phyloP scores from a whole-genome alignment of 1,140 invertebrate species.

The Drosophila bipectinata region DNA sequence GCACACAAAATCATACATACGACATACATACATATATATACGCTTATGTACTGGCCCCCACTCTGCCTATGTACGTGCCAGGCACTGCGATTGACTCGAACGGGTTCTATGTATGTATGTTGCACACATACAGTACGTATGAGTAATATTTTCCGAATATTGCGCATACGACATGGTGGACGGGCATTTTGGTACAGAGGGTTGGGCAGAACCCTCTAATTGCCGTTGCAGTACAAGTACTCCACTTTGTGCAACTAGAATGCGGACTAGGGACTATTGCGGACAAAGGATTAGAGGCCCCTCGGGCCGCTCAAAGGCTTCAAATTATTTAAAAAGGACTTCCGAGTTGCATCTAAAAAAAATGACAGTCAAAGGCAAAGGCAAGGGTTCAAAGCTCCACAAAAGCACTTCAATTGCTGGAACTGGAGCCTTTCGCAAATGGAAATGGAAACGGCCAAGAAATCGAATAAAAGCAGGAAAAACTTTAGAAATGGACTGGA shows the following conservation, averaged over 20 bases:
- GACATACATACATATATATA: neutral
- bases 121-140: constrained; percentile 26
- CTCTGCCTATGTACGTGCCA: constrained; percentile 11
- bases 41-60: constrained; percentile 23
- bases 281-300: constrained; percentile 39
- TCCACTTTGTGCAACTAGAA: constrained; percentile 9
- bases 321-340: constrained; percentile 66
- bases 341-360: constrained; percentile 28
- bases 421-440: constrained; percentile 6
- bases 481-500: constrained; percentile 45
- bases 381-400: constrained; percentile 16
- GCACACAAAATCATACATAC: constrained; percentile 57
- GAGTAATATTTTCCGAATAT: constrained; percentile 36
- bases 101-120: constrained; percentile 17
- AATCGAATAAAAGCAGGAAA: constrained; percentile 4
- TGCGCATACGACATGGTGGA: constrained; percentile 53
- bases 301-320: constrained; percentile 59
- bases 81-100: constrained; percentile 59
- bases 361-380: constrained; percentile 51
- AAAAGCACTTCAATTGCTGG: constrained; percentile 24
- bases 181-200: neutral
- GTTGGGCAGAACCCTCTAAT: constrained; percentile 12
- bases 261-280: constrained; percentile 9
- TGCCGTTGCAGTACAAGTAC: constrained; percentile 3
- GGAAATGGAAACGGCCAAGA: neutral